These are phyloP conservation scores for Tokudaia tokunoshimensis DNA, from an alignment of 2,797 vertebrate genomes.

Conservation along the genomic window DNA sequence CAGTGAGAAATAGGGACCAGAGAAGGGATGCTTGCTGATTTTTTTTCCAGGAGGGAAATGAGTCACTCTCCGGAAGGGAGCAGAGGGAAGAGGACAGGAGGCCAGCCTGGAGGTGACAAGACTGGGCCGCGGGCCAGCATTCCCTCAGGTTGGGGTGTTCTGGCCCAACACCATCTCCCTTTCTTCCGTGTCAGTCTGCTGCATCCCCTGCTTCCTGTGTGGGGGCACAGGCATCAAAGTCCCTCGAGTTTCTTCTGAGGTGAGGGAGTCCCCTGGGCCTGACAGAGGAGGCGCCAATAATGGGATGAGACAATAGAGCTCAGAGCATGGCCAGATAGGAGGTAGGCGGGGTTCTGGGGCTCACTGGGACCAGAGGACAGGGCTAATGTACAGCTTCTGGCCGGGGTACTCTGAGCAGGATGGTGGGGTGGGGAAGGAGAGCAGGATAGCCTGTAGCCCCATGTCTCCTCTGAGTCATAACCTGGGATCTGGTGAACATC, in stretches of 20 bases:
- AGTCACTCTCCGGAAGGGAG: conserved; percentile 80
- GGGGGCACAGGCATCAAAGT: background rate
- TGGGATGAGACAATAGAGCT: background rate
- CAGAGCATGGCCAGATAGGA: background rate
- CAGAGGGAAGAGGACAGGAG: conserved; percentile 40
- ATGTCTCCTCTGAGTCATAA: accelerated
- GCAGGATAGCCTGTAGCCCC: accelerated
- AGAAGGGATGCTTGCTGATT: background rate
- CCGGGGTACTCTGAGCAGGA: background rate
- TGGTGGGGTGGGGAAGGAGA: accelerated
- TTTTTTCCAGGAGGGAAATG: conserved; percentile 81
- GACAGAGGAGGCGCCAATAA: background rate
- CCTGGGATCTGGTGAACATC: too few relatives aligned
- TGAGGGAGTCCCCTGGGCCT: background rate
- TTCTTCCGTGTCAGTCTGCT: accelerated
- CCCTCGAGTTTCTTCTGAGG: background rate
- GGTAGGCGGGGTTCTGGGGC: background rate
- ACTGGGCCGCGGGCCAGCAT: background rate
- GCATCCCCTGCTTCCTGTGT: background rate
- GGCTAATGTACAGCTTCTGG: background rate
- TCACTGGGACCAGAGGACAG: accelerated
- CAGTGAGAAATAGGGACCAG: background rate
- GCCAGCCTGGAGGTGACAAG: background rate
- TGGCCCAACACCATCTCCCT: background rate
- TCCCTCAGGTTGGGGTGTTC: background rate